Base-by-base conservation (phyloP, 2,797 vertebrate genomes). In the Propithecus perrieri region DNA sequence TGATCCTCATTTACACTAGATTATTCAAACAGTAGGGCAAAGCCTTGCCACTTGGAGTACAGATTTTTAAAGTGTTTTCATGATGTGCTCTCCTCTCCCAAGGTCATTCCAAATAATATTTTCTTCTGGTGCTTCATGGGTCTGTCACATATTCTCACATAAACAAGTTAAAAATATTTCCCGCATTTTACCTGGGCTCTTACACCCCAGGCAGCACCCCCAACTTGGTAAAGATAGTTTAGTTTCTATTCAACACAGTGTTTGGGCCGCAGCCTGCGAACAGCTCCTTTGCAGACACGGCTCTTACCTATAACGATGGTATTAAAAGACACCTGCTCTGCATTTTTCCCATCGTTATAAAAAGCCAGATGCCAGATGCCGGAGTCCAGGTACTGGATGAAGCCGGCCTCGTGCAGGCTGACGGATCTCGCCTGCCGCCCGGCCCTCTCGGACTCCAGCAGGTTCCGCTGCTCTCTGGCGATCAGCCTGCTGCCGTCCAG, bases 331-430 rank as follows among this genome's bases (percentile, higher is more conserved):
- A 99, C 99, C 0, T 99, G 98, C 97, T 99, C 99, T 10, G 98
- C 61, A 46, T 98, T 99, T 76, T 99, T 99, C 43, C 99, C 99
- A 22, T 99, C 99, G 0, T 99, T 99, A 97, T 99, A 99, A 98
- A 99, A 99, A 30, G 99, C 99, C 98, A 99, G 98, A 97, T 99
- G 99, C 99, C 99, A 99, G 98, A 99, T 99, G 24, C 99, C 99
- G 0, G 99, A 99, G 97, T 99, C 99, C 98, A 99, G 98, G 98
- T 99, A 99, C 98, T 99, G 99, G 98, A 99, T 99, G 97, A 99
- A 99, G 61, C 99, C 99, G 0, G 99, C 99, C 96, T 99, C 99
- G 5, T 99, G 99, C 83, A 99, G 98, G 24, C 98, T 99, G 98
- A 99, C 98, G 1, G 99, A 99, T 76, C 99, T 98, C 2, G 99